These are phyloP conservation scores for Nasonia oneida DNA, from an alignment of 2,888 invertebrate genomes.

Conservation along the genomic window DNA sequence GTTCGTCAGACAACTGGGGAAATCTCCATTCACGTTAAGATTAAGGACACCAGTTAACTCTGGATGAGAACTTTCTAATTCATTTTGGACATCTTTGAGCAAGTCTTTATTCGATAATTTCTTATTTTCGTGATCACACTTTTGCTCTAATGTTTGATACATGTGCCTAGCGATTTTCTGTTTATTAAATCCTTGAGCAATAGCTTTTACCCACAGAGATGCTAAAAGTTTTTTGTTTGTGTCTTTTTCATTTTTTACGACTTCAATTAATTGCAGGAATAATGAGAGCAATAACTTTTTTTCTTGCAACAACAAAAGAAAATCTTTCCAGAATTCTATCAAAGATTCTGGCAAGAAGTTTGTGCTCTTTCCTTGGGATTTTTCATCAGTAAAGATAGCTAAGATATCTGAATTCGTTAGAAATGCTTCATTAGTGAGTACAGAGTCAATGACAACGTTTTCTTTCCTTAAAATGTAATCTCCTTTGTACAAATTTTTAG, in stretches of 20 bases:
- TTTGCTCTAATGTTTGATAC: conserved; percentile 68
- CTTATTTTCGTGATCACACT: conserved; percentile 64
- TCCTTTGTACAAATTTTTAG: conserved; percentile 67
- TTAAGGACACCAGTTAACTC: conserved; percentile 66
- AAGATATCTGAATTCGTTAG: conserved; percentile 71
- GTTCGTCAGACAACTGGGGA: conserved; percentile 69
- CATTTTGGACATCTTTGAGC: conserved; percentile 65
- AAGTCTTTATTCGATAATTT: conserved; percentile 64
- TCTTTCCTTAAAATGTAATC: conserved; percentile 66
- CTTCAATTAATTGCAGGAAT: conserved; percentile 78
- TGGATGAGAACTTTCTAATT: conserved; percentile 67
- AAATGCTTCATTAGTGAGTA: conserved; percentile 74
- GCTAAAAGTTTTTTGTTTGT: conserved; percentile 77
- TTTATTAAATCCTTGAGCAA: conserved; percentile 78
- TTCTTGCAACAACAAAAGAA: conserved; percentile 81
- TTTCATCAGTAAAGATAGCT: conserved; percentile 67
- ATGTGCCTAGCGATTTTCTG: conserved; percentile 74
- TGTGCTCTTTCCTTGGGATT: conserved; percentile 33
- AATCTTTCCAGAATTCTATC: conserved; percentile 80
- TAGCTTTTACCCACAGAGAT: conserved; percentile 81
- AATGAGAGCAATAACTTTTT: conserved; percentile 80
- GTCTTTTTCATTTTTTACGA: conserved; percentile 76
- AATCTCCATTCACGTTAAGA: conserved; percentile 66
- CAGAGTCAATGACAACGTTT: conserved; percentile 69
- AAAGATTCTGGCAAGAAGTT: conserved; percentile 71